These are phyloP conservation scores for Parapristionchus giblindavisi DNA, from an alignment of 2,888 invertebrate species.

Conservation along the genomic window DNA sequence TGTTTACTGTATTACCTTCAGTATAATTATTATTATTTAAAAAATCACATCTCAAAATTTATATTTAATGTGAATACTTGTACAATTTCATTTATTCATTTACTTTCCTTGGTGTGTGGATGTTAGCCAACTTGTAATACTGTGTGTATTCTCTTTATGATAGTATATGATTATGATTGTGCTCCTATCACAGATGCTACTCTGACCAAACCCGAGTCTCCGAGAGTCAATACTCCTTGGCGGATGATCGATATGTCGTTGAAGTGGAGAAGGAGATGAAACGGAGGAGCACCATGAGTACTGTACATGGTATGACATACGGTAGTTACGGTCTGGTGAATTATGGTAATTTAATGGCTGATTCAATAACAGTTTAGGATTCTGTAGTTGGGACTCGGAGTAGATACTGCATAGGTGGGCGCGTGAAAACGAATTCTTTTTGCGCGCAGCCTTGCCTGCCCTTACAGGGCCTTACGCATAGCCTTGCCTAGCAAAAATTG, in stretches of 20 bases:
- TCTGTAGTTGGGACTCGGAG: too few relatives aligned
- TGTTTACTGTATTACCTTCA: neutral
- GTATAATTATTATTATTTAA: neutral
- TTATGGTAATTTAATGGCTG: too few relatives aligned
- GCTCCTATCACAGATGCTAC: constrained; percentile 31
- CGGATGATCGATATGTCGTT: constrained; percentile 32
- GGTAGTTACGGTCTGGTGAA: too few relatives aligned
- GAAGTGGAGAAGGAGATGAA: constrained; percentile 23
- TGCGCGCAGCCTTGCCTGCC: too few relatives aligned
- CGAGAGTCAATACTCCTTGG: constrained; percentile 40
- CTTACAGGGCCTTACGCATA: too few relatives aligned
- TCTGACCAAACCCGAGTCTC: constrained; percentile 5
- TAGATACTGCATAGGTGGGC: too few relatives aligned
- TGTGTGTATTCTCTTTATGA: neutral
- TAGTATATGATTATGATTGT: neutral
- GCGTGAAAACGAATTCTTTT: too few relatives aligned
- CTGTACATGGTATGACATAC: neutral
- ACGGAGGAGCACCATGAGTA: constrained; percentile 27
- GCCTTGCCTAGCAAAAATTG: too few relatives aligned
- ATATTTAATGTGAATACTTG: too few relatives aligned
- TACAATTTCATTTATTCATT: too few relatives aligned
- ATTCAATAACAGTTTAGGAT: too few relatives aligned
- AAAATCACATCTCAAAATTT: neutral
- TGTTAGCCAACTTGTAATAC: neutral
- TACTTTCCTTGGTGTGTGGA: neutral